Conservation (phyloP, 1,140 invertebrate genomes). For the Mycetomoellerius zeteki region DNA sequence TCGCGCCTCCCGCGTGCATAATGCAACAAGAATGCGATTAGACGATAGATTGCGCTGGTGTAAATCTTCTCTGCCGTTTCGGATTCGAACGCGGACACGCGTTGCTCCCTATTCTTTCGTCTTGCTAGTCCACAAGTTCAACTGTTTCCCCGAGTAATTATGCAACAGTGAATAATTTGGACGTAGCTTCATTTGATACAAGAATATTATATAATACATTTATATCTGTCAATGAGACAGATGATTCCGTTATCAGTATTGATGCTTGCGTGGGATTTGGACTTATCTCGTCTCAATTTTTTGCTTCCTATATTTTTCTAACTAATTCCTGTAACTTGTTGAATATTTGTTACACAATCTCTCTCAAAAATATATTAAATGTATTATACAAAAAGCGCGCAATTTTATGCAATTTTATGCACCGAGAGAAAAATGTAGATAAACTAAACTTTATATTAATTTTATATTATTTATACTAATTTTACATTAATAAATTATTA, state of each 20-base stretch:
- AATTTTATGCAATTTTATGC: constrained; percentile 11
- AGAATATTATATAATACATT: constrained; percentile 5
- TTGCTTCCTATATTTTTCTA: neutral
- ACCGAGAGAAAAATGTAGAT: too few species aligned
- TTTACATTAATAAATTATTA: too few species aligned
- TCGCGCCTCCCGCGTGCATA: constrained; percentile 33
- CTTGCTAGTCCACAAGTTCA: neutral
- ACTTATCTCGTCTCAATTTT: constrained; percentile 20
- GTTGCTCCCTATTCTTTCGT: neutral
- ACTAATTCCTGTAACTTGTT: neutral
- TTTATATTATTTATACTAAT: too few species aligned
- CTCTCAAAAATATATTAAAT: neutral
- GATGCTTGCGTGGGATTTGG: constrained; percentile 7
- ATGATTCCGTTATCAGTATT: constrained; percentile 25
- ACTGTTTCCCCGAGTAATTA: neutral
- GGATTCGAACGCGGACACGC: neutral
- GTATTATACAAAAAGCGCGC: neutral
- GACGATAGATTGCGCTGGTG: neutral
- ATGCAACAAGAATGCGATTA: constrained; percentile 39
- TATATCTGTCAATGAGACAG: constrained; percentile 7
- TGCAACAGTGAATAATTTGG: neutral
- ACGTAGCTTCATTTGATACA: neutral
- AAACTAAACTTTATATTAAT: too few species aligned
- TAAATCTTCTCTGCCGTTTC: neutral
- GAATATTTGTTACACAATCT: neutral